These are phyloP conservation scores for Pygoscelis adeliae DNA, from an alignment of 2,113 vertebrate genomes.

Conservation along the genomic window DNA sequence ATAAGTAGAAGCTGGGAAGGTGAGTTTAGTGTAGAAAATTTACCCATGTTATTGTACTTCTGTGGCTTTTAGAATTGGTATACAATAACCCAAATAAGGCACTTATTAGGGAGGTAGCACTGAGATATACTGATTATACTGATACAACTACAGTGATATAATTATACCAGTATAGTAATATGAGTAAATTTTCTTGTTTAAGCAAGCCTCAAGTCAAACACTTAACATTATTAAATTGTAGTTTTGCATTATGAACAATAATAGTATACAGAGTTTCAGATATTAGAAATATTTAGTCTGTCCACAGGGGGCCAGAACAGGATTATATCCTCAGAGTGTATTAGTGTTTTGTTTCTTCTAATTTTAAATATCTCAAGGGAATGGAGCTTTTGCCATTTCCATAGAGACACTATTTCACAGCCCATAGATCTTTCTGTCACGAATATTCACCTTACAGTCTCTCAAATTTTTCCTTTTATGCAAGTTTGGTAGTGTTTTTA, in stretches of 20 bases:
- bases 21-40: background rate
- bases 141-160: background rate
- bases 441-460: conserved; percentile 12
- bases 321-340: background rate
- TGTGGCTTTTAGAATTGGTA: background rate
- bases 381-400: background rate
- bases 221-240: background rate
- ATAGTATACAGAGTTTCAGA: background rate
- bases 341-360: conserved; percentile 43
- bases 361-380: conserved; percentile 35
- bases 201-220: background rate
- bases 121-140: background rate
- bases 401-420: conserved; percentile 23
- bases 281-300: background rate
- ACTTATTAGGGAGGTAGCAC: background rate
- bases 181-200: background rate
- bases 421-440: conserved; percentile 45
- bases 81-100: background rate
- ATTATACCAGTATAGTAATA: background rate
- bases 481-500: conserved; percentile 69
- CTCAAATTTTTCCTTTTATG: conserved; percentile 39
- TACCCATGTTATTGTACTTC: background rate
- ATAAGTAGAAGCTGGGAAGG: background rate
- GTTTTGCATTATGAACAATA: background rate
- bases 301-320: background rate